phyloP scores from a whole-genome alignment of 1,140 invertebrate species.

The Metopolophium dirhodum region DNA sequence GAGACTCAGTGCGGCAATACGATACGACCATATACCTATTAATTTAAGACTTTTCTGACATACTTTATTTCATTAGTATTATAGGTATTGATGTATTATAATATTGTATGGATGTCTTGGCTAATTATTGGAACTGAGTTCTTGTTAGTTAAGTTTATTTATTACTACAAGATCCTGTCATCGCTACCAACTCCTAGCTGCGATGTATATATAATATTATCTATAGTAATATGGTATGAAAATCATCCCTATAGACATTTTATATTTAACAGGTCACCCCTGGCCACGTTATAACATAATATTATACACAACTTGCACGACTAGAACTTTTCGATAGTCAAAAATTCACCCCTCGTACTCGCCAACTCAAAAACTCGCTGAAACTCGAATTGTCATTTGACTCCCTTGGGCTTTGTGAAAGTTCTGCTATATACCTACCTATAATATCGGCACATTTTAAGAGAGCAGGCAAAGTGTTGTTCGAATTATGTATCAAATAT shows the following conservation, averaged over 20 bases:
- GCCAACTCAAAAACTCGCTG: background rate
- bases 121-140: background rate
- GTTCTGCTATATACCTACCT: background rate
- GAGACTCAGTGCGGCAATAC: no score
- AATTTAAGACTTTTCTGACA: no score
- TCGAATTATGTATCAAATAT: background rate
- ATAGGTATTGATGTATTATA: no score
- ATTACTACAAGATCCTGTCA: no score
- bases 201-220: background rate
- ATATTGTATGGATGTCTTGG: no score
- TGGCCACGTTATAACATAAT: background rate
- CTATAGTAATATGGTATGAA: background rate
- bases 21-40: no score
- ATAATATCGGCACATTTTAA: background rate
- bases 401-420: background rate
- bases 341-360: constrained; percentile 6
- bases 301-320: background rate
- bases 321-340: background rate
- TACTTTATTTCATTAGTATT: no score
- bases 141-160: background rate
- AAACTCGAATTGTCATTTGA: background rate
- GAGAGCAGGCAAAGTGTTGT: background rate
- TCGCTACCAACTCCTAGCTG: no score
- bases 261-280: background rate
- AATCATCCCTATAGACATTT: background rate